Evolutionary conservation across 2,113 vertebrate species (phyloP), one percentile per base, ranked within the genome.

Genomic region (Scortum barcoo): DNA sequence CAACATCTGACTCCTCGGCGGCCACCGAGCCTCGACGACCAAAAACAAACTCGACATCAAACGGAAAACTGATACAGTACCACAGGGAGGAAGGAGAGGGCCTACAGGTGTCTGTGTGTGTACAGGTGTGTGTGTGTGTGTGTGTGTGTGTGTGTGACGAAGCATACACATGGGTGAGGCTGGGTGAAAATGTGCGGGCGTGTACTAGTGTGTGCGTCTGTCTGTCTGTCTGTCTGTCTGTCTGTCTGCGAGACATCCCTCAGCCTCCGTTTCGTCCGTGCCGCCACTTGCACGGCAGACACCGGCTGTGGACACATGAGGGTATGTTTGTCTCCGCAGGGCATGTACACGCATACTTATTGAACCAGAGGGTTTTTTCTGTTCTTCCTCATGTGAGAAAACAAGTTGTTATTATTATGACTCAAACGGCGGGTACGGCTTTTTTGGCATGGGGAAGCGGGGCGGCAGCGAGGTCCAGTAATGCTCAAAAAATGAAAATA

Each of bases 41-140:
- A 83, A 78, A 89, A 91, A 85, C 89, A 60, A 81, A 73, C 80
- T 66, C n/a, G 1, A 48, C 87, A 91, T 88, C 84, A 92, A 90
- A 87, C 48, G 30, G 86, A 72, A 91, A 88, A 74, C 77, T 44
- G 87, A 92, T 86, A 88, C 87, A 73, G 85, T 85, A 86, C 50
- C 76, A 81, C 12, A 24, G 40, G 10, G 26, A 53, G 10, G 26
- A 53, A 48, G 48, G 46, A 67, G 33, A 53, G 54, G 24, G 38
- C n/a, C 69, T 61, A 74, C 89, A 89, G 89, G 90, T 93, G 84
- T 81, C 38, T 75, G 65, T 62, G 66, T 84, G 65, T 80, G 67
- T 79, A 28, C n/a, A 62, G 60, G 76, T 66, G 77, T 69, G 72
- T n/a, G n/a, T n/a, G n/a, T 93, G 84, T 81, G 30, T 75, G 65